These are phyloP conservation scores for Gouania willdenowi DNA, from an alignment of 2,797 vertebrate species.

Conservation along the genomic window DNA sequence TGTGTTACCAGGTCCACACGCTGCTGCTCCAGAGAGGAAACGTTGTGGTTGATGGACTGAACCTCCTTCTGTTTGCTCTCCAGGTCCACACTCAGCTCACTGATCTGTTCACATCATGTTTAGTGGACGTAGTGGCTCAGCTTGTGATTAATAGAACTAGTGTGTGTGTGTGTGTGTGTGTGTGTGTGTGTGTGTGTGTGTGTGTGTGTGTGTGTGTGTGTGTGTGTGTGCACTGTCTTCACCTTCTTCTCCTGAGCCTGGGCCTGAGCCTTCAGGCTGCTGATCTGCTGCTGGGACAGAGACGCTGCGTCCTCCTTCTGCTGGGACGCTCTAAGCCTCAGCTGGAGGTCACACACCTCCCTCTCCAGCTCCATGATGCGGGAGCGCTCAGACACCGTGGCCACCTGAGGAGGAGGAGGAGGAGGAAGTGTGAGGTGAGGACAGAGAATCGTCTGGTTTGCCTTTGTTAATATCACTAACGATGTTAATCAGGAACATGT, in stretches of 20 bases:
- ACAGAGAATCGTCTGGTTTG: no score
- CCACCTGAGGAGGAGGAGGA: conserved; percentile 75
- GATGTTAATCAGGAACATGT: no score
- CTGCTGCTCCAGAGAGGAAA: conserved; percentile 69
- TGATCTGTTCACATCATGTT: no score
- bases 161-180: no score
- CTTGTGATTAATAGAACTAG: no score
- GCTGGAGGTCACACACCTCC: conserved; percentile 86
- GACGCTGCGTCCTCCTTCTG: conserved; percentile 74
- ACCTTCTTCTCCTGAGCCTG: conserved; percentile 80
- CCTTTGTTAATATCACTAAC: no score
- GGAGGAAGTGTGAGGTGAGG: conserved; percentile 2
- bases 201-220: no score
- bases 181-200: no score
- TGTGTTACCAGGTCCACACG: conserved; percentile 69
- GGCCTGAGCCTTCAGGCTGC: conserved; percentile 80
- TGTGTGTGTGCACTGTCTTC: background rate
- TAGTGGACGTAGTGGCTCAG: no score
- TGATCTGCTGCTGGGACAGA: conserved; percentile 83
- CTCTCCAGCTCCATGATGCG: conserved; percentile 97
- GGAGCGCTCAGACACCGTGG: conserved; percentile 95
- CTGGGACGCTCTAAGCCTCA: conserved; percentile 81
- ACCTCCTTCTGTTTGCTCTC: conserved; percentile 83
- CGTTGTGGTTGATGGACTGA: conserved; percentile 71
- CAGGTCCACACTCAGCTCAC: conserved; percentile 79